Evolutionary conservation across 2,888 invertebrate species (phyloP), one percentile per base, ranked within the genome.

Genomic region (Tinea semifulvella): DNA sequence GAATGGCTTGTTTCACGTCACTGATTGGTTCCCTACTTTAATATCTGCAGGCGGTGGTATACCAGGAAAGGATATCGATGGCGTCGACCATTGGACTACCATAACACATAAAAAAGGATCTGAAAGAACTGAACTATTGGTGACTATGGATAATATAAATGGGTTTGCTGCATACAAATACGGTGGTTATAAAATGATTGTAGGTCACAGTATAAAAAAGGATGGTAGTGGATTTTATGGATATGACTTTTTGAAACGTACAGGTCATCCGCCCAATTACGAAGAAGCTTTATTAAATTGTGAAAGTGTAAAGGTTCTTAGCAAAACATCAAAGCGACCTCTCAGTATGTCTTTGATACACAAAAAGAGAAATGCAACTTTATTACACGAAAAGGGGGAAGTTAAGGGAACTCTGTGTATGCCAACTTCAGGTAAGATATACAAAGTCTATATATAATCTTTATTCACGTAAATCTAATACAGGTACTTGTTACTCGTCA

Each of bases 1-100:
- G 47, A 49, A 55, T 10, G 60, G 60, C 3, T 68, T 91, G 47
- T 84, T 93, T 48, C 91, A 92, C 59, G 84, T 92, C 8, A 85
- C 86, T 13, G 94, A 94, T 65, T 91, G 90, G 88, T 59, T 92
- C 40, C 91, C 93, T 0, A 94, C 94, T 0, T 63, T 88, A 18
- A 67, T 81, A 47, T 50, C 58, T 36, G 66, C 64, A 13, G 65
- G 65, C 43, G 66, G 66, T 31, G 63, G 61, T 2, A 47, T 50
- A 13, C 42, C 53, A 14, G 47, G 46, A 8, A 56, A 62, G 1
- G 65, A 72, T 43, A 59, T 88, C n/a, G 88, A 88, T 56, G 88
- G 88, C 2, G 62, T 85, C 3, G 82, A 87, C 58, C 80, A 87
- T 50, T 88, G 88, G 88, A 65, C 79, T 1, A 72, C 84, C 44